Conservation (phyloP, 2,113 vertebrate species). For the Etheostoma spectabile region DNA sequence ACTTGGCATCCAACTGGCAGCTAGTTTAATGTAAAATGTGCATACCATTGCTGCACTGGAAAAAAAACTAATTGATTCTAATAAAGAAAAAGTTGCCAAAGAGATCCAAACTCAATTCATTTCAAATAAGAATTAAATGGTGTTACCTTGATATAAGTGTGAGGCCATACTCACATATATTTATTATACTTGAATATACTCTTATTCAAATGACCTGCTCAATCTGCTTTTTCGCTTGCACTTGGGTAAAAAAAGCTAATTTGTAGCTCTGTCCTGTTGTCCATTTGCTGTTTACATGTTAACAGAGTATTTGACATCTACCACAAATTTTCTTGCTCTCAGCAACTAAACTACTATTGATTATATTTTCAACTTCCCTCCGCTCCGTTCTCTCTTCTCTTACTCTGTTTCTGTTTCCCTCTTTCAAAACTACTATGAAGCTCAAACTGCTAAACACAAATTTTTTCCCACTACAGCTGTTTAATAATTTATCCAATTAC, state of each 20-base stretch:
- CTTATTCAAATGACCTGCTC: background rate
- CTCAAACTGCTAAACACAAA: conserved; percentile 6
- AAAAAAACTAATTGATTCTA: too few species aligned
- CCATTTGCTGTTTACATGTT: background rate
- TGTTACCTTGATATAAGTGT: too few species aligned
- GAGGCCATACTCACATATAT: too few species aligned
- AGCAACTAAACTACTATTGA: conserved; percentile 50
- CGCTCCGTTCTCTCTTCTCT: background rate
- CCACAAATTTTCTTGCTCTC: conserved; percentile 22
- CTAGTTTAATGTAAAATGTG: too few species aligned
- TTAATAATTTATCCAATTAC: conserved; percentile 55
- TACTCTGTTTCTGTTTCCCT: conserved; percentile 5
- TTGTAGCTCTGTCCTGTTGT: background rate
- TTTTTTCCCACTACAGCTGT: conserved; percentile 23
- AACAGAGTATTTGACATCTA: conserved; percentile 20
- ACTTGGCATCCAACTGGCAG: too few species aligned
- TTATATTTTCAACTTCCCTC: background rate
- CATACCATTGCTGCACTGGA: too few species aligned
- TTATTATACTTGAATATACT: too few species aligned
- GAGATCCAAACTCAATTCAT: too few species aligned
- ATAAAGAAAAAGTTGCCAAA: too few species aligned
- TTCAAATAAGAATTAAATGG: too few species aligned
- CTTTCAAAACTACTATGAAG: background rate
- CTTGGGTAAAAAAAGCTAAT: background rate
- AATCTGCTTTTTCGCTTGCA: background rate